Base-by-base conservation (phyloP, 2,888 invertebrate species). In the Oasisia sp. region DNA sequence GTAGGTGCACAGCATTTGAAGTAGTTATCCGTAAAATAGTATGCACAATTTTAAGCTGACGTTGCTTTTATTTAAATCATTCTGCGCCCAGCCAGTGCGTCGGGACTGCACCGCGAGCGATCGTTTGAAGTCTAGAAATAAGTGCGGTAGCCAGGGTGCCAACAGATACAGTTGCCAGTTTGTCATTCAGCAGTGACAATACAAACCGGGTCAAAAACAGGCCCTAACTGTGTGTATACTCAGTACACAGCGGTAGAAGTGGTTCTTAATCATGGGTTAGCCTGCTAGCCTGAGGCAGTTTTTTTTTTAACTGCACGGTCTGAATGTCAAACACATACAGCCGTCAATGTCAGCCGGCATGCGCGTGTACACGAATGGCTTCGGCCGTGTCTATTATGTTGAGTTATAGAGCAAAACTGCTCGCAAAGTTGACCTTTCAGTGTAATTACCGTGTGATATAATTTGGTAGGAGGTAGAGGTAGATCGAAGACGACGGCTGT, bases 11-110 rank as follows among this genome's bases (percentile, higher is more conserved):
- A 74, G 74, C 74, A 14, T 74, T 50, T n/a, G n/a, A 74, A 74
- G 74, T 74, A n/a, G 74, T 74, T 74, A 74, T 74, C 74, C 14
- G 27, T 74, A 74, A 74, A 74, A 74, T 74, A n/a, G 74, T 74
- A 74, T 74, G 27, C 27, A 27, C 74, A 74, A 74, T 19, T 14
- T 1, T 74, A 27, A 4, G 74, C 74, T 74, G 27, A 74, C 7
- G 27, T 74, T 74, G 74, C 74, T 74, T 19, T 74, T 19, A 74
- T 14, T 11, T 56, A n/a, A n/a, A 1, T 7, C 27, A n/a, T 50
- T 27, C 1, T 74, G 7, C 27, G 74, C 27, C 74, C 74, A 74
- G n/a, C 27, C 27, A 5, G 74, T 27, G 14, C 27, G 27, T 27
- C 9, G 50, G 3, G 3, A 50, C 50, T 50, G 50, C 50, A 14